These are phyloP conservation scores for Dreissena rostriformis DNA, from an alignment of 1,140 invertebrate genomes.

Conservation along the genomic window DNA sequence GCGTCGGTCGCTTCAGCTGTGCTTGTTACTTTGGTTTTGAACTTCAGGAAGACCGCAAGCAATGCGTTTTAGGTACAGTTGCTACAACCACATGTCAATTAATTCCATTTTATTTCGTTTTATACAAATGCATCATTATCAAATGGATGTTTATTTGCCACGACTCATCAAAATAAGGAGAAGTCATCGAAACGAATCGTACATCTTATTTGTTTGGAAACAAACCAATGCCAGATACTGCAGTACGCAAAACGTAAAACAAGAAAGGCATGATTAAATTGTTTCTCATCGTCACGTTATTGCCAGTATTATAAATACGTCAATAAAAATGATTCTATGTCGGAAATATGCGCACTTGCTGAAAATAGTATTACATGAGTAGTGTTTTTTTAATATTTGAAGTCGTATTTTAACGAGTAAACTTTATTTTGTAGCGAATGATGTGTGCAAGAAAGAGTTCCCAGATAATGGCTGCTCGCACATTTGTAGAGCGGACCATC, in stretches of 20 bases:
- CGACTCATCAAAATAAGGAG: background rate
- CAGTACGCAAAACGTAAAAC: background rate
- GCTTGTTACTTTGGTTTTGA: slow-evolving; percentile 38
- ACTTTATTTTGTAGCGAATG: slow-evolving; percentile 16
- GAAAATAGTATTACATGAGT: background rate
- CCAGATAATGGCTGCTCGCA: slow-evolving; percentile 18
- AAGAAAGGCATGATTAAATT: background rate
- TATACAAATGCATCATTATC: no score
- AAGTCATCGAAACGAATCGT: background rate
- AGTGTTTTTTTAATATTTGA: no score
- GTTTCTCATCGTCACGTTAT: background rate
- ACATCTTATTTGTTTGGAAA: background rate
- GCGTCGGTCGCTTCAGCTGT: slow-evolving; percentile 15
- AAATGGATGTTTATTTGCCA: background rate
- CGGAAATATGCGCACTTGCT: background rate
- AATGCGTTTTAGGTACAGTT: background rate
- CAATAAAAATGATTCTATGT: background rate
- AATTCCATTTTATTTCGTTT: no score
- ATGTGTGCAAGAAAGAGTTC: slow-evolving; percentile 12
- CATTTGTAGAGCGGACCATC: slow-evolving; percentile 11
- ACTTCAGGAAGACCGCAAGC: slow-evolving; percentile 16
- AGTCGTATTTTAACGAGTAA: no score
- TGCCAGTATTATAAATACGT: background rate
- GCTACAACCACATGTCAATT: no score
- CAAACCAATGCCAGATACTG: background rate